A percentile compares a stretch with the other conserved stretches of the same genome.
These are phyloP conservation scores for Venustaconcha ellipsiformis DNA, from an alignment of 1,140 invertebrate genomes.

Conservation along the genomic window DNA sequence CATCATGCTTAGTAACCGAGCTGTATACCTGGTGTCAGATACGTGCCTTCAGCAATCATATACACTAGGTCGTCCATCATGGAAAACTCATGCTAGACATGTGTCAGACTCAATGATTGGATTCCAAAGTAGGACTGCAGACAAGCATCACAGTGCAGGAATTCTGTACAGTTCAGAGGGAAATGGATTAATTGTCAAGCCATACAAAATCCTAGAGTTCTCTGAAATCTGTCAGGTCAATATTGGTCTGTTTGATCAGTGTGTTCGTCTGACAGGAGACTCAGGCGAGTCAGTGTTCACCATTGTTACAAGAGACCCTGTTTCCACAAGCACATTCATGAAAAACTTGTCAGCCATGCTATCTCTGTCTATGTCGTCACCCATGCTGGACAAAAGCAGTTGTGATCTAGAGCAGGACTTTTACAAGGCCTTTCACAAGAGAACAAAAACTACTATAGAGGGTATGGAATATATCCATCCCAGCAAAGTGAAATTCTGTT, in stretches of 20 bases:
- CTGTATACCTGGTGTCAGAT: constrained; percentile 62
- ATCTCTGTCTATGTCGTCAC: constrained; percentile 44
- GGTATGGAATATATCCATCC: constrained; percentile 60
- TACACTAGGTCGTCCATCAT: constrained; percentile 42
- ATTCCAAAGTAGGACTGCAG: constrained; percentile 27
- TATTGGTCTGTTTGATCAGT: constrained; percentile 66
- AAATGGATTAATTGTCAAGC: constrained; percentile 38
- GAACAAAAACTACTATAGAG: constrained; percentile 52
- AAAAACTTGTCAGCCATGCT: constrained; percentile 54
- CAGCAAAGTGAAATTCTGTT: constrained; percentile 62
- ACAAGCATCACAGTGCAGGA: constrained; percentile 44
- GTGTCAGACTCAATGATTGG: constrained; percentile 59
- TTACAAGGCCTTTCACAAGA: constrained; percentile 52
- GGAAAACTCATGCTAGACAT: constrained; percentile 61
- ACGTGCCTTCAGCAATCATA: constrained; percentile 30
- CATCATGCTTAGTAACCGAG: constrained; percentile 62
- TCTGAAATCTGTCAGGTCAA: constrained; percentile 60
- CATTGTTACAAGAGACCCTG: constrained; percentile 52
- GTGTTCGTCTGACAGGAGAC: constrained; percentile 57
- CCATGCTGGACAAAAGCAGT: constrained; percentile 48
- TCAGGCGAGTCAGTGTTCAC: constrained; percentile 56
- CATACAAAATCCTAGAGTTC: constrained; percentile 48
- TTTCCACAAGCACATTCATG: constrained; percentile 50
- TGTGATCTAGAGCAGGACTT: constrained; percentile 62
- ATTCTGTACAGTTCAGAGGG: constrained; percentile 39